Percentiles rank a stretch among this genome's conserved stretches.
Conservation (phyloP, 2,113 vertebrate species). For the Clupea harengus region DNA sequence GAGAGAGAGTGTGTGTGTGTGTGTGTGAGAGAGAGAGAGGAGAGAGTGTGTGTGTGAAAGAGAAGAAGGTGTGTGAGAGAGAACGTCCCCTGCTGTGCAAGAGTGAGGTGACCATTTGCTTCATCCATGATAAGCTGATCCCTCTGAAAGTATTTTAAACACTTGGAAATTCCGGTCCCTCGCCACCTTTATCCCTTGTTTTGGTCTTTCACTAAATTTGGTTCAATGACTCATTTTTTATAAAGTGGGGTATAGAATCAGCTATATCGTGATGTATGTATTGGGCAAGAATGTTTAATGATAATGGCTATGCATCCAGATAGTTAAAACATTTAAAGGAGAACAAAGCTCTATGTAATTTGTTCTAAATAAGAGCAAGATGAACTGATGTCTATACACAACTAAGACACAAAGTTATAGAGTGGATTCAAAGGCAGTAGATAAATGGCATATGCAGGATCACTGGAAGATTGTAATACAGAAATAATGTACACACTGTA, state of each 20-base stretch:
- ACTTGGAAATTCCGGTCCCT: neutral
- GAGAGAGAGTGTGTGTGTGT: neutral
- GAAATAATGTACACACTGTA: neutral
- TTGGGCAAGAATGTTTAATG: neutral
- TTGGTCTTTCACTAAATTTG: neutral
- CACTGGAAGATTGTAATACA: neutral
- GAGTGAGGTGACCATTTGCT: neutral
- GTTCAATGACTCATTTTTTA: neutral
- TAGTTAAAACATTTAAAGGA: neutral
- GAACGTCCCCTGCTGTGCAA: neutral
- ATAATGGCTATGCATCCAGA: neutral
- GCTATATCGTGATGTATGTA: neutral
- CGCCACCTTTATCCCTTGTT: neutral
- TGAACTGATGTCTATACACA: neutral
- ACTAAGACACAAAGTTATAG: neutral
- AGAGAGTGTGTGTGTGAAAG: neutral
- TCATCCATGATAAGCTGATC: constrained; percentile 33
- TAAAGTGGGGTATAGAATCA: neutral
- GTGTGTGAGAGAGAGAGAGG: neutral
- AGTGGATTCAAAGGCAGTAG: neutral
- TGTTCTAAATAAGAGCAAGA: neutral
- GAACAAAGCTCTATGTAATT: neutral
- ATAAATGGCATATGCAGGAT: neutral
- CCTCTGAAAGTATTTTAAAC: constrained; percentile 49
- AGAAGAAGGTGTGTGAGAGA: neutral